These are phyloP conservation scores for Rhinichthys klamathensis DNA, from an alignment of 2,113 vertebrate genomes.

Conservation along the genomic window DNA sequence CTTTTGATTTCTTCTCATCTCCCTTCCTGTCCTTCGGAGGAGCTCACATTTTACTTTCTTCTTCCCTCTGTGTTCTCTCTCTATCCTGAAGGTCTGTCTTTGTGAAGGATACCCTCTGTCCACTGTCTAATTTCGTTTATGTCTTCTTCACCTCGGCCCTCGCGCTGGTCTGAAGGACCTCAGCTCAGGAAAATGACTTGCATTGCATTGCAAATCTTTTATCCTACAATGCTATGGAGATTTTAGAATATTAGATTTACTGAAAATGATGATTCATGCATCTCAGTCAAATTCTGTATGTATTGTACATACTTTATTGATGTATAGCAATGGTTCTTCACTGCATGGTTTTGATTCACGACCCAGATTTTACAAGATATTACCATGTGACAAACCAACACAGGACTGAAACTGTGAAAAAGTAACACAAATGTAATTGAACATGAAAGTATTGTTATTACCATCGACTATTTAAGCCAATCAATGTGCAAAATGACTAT, in stretches of 20 bases:
- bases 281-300: neutral
- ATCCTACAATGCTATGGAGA: neutral
- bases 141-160: neutral
- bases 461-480: no score
- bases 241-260: neutral
- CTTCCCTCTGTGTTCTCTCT: constrained; percentile 2
- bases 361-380: neutral
- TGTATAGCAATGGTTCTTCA: neutral
- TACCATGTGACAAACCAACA: neutral
- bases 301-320: neutral
- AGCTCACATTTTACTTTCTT: constrained; percentile 1
- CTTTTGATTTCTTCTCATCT: constrained; percentile 61
- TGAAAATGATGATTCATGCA: constrained; percentile 15
- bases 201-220: constrained; percentile 11
- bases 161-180: neutral
- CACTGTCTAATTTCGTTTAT: constrained; percentile 12
- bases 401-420: neutral
- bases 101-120: constrained; percentile 24
- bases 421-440: neutral
- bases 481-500: no score
- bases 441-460: no score
- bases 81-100: constrained; percentile 41
- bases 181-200: neutral
- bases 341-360: neutral
- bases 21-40: constrained; percentile 45